Evolutionary conservation across 2,113 vertebrate genomes (phyloP).

Genomic region (Sceloporus tristichus): DNA sequence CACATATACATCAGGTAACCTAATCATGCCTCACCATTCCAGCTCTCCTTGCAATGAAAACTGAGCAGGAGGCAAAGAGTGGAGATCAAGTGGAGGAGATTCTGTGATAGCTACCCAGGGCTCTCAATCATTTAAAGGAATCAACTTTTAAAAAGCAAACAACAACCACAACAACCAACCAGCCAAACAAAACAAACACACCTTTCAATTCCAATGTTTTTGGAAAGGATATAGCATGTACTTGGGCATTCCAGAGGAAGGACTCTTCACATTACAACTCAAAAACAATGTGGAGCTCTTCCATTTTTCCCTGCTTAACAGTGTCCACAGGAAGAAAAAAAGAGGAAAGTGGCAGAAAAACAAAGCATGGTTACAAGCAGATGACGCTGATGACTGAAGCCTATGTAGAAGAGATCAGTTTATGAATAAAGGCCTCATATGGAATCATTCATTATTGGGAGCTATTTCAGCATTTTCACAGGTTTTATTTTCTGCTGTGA

Average conservation of each 20-base stretch:
- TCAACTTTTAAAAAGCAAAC: neutral
- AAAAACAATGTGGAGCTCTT: neutral
- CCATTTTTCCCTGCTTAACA: neutral
- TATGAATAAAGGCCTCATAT: neutral
- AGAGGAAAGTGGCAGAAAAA: neutral
- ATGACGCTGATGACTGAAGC: neutral
- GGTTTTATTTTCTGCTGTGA: neutral
- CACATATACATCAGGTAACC: neutral
- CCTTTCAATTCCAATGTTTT: neutral
- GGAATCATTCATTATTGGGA: neutral
- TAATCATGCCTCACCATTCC: neutral
- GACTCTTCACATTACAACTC: no score
- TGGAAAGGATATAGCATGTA: neutral
- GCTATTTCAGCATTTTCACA: neutral
- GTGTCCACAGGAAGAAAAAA: neutral
- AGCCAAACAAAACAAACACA: neutral
- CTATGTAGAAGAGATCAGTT: neutral
- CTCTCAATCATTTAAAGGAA: neutral
- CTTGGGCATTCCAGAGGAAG: neutral
- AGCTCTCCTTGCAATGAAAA: neutral
- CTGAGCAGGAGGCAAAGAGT: neutral
- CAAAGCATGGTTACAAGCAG: neutral
- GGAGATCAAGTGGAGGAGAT: neutral
- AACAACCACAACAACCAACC: no score
- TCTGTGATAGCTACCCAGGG: neutral